These are phyloP conservation scores for Silurus aristotelis DNA, from an alignment of 2,797 vertebrate genomes.

Conservation along the genomic window DNA sequence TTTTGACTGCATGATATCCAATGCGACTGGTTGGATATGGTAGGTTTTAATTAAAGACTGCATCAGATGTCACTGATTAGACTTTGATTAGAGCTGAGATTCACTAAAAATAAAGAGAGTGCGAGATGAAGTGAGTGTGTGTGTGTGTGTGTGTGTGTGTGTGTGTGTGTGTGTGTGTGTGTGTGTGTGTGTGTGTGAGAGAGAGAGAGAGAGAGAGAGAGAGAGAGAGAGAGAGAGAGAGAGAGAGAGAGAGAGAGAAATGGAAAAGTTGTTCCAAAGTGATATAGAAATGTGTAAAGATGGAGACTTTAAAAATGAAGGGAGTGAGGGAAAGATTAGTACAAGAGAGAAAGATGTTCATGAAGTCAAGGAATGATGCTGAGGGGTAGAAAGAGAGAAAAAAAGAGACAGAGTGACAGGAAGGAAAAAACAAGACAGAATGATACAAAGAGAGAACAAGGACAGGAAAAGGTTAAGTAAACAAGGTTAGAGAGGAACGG, in stretches of 20 bases:
- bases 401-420: neutral
- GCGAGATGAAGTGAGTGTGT: too few relatives aligned
- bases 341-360: neutral
- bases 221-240: neutral
- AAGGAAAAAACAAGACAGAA: neutral
- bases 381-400: neutral
- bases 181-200: neutral
- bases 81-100: too few relatives aligned
- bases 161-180: too few relatives aligned
- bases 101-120: too few relatives aligned
- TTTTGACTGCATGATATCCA: too few relatives aligned
- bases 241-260: neutral
- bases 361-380: neutral
- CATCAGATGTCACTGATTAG: too few relatives aligned
- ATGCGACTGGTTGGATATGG: too few relatives aligned
- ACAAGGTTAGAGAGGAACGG: constrained; percentile 9
- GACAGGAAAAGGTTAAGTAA: constrained; percentile 12
- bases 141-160: too few relatives aligned
- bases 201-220: neutral
- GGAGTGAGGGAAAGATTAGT: neutral
- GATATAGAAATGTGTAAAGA: neutral
- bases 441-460: neutral
- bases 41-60: too few relatives aligned
- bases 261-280: neutral
- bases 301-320: neutral